phyloP scores from a whole-genome alignment of 2,797 vertebrate species.

The Eulemur coronatus region DNA sequence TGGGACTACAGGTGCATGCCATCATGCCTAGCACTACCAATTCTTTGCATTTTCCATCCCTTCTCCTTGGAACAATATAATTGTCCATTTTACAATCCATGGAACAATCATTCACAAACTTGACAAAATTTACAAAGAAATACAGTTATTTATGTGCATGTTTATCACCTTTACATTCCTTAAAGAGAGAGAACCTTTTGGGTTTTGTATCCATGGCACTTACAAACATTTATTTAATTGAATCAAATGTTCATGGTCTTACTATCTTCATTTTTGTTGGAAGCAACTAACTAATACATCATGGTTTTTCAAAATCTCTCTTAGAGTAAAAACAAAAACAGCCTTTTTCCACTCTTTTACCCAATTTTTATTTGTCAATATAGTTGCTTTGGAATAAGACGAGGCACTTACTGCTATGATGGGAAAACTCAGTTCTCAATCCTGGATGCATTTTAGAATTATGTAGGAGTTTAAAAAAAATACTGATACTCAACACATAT shows the following conservation, averaged over 20 bases:
- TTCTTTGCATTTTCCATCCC: not conserved
- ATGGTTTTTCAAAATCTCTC: not conserved
- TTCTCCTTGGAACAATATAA: not conserved
- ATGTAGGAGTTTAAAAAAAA: not conserved
- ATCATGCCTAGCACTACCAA: not conserved
- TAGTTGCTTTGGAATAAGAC: not conserved
- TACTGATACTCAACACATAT: not conserved
- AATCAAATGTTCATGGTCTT: not conserved
- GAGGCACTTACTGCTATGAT: not conserved
- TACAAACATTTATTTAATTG: not conserved
- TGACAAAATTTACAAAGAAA: not conserved
- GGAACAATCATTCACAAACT: not conserved
- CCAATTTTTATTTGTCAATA: not conserved
- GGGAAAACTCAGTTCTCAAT: not conserved
- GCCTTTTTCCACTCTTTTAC: not conserved
- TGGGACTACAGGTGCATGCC: not conserved
- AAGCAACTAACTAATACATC: not conserved
- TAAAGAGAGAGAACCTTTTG: not conserved
- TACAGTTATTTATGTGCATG: not conserved
- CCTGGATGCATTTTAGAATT: not conserved
- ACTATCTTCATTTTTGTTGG: not conserved
- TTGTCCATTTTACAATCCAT: not conserved
- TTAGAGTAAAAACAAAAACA: not conserved
- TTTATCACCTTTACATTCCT: not conserved
- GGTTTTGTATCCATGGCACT: not conserved